phyloP scores from a whole-genome alignment of 2,113 vertebrate species.

The Phyllostomus hastatus region DNA sequence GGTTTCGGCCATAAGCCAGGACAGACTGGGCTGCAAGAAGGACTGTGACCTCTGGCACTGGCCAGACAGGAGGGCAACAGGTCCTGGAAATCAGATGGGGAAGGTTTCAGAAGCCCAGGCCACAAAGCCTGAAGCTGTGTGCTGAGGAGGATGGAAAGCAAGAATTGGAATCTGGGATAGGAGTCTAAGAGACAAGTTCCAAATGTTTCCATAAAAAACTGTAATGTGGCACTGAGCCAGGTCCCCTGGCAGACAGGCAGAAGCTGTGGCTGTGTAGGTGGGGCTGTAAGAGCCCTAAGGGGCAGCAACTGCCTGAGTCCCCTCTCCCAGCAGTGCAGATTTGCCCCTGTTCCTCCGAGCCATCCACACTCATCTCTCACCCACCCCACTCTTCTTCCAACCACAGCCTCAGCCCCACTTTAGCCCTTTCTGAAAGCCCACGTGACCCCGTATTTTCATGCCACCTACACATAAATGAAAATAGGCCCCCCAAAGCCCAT shows the following conservation, averaged over 20 bases:
- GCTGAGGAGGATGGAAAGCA: background rate
- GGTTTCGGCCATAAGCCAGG: too few relatives aligned
- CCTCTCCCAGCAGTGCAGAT: background rate
- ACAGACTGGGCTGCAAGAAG: background rate
- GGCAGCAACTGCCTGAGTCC: background rate
- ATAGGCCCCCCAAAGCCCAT: background rate
- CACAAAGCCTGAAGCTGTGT: background rate
- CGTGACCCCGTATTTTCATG: accelerated
- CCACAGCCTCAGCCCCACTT: background rate
- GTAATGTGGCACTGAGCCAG: background rate
- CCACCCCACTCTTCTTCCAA: background rate
- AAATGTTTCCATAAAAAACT: background rate
- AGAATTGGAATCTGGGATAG: background rate
- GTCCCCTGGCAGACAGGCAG: background rate
- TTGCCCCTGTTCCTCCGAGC: background rate
- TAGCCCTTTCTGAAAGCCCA: background rate
- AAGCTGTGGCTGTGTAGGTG: background rate
- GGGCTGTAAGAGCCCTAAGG: too few relatives aligned
- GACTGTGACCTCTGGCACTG: background rate
- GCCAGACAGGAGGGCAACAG: background rate
- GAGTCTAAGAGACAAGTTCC: background rate
- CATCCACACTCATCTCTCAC: background rate
- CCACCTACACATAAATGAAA: background rate
- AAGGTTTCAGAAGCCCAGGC: background rate
- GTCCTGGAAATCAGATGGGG: background rate